These are phyloP conservation scores for Ctenodactylus gundi DNA, from an alignment of 2,113 vertebrate species.

Conservation along the genomic window DNA sequence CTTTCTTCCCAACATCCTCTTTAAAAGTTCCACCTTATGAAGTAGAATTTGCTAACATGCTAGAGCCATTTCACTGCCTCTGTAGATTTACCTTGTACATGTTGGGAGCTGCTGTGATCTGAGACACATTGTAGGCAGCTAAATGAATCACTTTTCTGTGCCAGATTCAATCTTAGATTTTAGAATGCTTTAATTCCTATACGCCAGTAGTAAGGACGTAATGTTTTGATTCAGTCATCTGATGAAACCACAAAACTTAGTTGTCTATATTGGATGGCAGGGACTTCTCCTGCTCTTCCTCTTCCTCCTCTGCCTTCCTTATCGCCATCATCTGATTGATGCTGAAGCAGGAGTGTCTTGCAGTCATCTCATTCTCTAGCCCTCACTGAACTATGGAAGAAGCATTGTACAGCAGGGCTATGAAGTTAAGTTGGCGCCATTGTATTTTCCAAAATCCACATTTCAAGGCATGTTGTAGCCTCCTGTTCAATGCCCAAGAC, in stretches of 20 bases:
- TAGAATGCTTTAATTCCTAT: not conserved
- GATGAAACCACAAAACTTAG: not conserved
- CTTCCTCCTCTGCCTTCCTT: not conserved
- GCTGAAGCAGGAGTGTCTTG: not conserved
- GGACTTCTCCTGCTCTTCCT: not conserved
- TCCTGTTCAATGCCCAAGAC: not conserved
- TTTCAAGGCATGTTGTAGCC: conserved; percentile 2
- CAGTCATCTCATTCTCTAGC: not conserved
- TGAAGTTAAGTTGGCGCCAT: not conserved
- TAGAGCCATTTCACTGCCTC: not conserved
- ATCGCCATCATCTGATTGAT: no score
- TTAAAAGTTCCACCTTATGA: no score
- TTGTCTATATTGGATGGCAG: not conserved
- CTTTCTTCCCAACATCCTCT: no score
- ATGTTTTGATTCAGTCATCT: not conserved
- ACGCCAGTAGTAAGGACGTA: not conserved
- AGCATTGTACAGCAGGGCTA: not conserved
- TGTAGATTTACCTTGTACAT: not conserved
- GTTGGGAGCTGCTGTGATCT: not conserved
- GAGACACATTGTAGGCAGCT: not conserved
- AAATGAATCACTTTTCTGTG: not conserved
- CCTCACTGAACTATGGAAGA: not conserved
- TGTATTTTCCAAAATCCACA: not conserved
- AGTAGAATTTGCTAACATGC: not conserved
- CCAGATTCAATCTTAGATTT: not conserved